Percentiles rank a stretch among this genome's conserved stretches.
phyloP scores from a whole-genome alignment of 2,113 vertebrate species.

The Dascyllus trimaculatus region DNA sequence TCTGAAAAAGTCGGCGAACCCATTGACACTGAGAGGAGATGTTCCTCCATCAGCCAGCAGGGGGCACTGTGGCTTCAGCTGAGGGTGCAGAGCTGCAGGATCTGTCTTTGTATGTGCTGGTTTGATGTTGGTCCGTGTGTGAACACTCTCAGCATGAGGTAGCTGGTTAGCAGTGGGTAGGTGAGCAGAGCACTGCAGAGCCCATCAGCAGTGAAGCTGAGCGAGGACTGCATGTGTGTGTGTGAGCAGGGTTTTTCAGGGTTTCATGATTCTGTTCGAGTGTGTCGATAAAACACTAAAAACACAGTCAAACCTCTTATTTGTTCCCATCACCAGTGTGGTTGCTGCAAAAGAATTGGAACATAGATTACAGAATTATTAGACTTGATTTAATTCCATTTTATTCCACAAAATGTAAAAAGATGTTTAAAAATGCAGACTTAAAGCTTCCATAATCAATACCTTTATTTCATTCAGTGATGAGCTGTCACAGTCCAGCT shows the following conservation, averaged over 20 bases:
- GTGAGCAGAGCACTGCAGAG: conserved; percentile 60
- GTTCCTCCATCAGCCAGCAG: conserved; percentile 40
- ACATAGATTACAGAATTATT: no score
- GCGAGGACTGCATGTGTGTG: conserved; percentile 1
- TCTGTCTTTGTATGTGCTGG: background rate
- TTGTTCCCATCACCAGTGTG: background rate
- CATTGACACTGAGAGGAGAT: background rate
- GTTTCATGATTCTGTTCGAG: background rate
- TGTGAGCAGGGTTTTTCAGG: background rate
- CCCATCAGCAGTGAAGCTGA: conserved; percentile 33
- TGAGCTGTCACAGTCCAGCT: no score
- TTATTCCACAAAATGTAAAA: no score
- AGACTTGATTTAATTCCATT: no score
- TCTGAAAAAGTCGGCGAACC: background rate
- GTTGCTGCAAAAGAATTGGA: no score
- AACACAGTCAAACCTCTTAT: conserved; percentile 1
- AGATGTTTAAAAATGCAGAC: no score
- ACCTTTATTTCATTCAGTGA: no score
- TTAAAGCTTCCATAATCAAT: no score
- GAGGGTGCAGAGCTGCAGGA: background rate
- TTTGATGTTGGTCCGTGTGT: conserved; percentile 27
- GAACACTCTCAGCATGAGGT: conserved; percentile 50
- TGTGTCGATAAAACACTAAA: background rate
- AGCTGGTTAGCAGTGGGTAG: conserved; percentile 46
- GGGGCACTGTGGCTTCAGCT: conserved; percentile 69